Conservation (phyloP, 2,888 invertebrate species). For the Oscheius onirici region DNA sequence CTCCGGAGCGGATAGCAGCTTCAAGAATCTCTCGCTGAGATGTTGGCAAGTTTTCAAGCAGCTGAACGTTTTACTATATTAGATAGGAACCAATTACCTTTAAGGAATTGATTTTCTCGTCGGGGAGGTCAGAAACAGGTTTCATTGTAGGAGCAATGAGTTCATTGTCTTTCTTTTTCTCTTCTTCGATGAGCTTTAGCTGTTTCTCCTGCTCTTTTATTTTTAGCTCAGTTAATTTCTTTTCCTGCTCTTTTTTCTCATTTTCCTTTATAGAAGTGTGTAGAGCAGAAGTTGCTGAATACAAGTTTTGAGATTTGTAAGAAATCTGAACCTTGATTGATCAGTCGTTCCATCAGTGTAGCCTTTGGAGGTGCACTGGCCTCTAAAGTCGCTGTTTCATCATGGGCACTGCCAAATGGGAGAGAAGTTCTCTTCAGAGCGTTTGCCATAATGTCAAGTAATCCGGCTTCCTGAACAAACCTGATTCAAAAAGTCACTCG, state of each 20-base stretch:
- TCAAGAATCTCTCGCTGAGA: slow-evolving; percentile 60
- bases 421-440: slow-evolving; percentile 41
- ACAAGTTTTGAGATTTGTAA: too few species aligned
- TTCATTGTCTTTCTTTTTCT: slow-evolving; percentile 19
- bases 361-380: slow-evolving; percentile 39
- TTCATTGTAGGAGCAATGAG: neutral
- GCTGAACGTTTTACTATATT: slow-evolving; percentile 30
- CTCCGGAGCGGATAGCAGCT: slow-evolving; percentile 62
- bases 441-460: slow-evolving; percentile 54
- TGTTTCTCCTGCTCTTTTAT: slow-evolving; percentile 23
- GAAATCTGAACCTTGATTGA: slow-evolving; percentile 40
- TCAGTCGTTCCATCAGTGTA: slow-evolving; percentile 42
- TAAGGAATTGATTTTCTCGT: slow-evolving; percentile 43
- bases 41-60: slow-evolving; percentile 44
- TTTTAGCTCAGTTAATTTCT: slow-evolving; percentile 28
- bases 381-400: slow-evolving; percentile 37
- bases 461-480: slow-evolving; percentile 36
- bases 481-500: neutral
- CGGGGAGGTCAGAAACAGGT: slow-evolving; percentile 34
- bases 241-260: slow-evolving; percentile 38
- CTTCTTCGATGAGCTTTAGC: slow-evolving; percentile 24
- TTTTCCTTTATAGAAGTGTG: slow-evolving; percentile 53
- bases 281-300: slow-evolving; percentile 46
- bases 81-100: slow-evolving; percentile 33
- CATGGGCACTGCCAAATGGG: slow-evolving; percentile 44